Evolutionary conservation across 2,797 vertebrate genomes (phyloP).

Genomic region (Onychomys torridus): DNA sequence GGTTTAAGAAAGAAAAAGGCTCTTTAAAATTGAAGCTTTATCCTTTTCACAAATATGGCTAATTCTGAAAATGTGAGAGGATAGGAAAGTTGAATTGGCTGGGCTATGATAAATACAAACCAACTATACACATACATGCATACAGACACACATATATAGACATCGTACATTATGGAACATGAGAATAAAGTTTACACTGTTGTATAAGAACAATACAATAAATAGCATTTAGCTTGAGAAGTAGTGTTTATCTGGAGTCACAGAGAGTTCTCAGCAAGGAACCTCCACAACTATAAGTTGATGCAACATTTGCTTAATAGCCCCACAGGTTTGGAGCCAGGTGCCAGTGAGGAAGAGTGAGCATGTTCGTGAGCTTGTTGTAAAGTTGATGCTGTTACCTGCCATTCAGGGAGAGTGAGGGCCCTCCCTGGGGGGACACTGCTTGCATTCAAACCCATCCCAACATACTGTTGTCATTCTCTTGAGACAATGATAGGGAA

Average conservation of each 20-base stretch:
- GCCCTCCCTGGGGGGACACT: background rate
- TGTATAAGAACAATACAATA: conserved; percentile 75
- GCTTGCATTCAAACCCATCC: background rate
- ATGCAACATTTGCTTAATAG: conserved; percentile 82
- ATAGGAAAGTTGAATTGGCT: conserved; percentile 75
- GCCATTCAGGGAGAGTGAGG: background rate
- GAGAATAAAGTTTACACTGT: conserved; percentile 26
- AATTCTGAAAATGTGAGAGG: conserved; percentile 82
- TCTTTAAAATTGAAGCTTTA: conserved; percentile 81
- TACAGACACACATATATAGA: background rate
- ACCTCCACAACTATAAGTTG: conserved; percentile 74
- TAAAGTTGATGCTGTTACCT: conserved; percentile 58
- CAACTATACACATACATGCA: background rate
- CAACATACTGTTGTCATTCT: background rate
- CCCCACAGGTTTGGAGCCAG: conserved; percentile 64
- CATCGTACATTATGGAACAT: conserved; percentile 37
- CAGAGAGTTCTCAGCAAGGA: conserved; percentile 61
- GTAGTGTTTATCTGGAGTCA: conserved; percentile 69
- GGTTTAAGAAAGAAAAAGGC: conserved; percentile 83
- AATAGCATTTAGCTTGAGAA: conserved; percentile 70
- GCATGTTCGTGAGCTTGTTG: background rate
- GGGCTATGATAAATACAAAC: conserved; percentile 56
- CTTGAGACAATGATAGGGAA: conserved; percentile 14
- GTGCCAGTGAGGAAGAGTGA: conserved; percentile 36
- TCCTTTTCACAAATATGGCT: conserved; percentile 82